Base-by-base conservation (phyloP, 2,113 vertebrate genomes). In the Ginglymostoma cirratum region DNA sequence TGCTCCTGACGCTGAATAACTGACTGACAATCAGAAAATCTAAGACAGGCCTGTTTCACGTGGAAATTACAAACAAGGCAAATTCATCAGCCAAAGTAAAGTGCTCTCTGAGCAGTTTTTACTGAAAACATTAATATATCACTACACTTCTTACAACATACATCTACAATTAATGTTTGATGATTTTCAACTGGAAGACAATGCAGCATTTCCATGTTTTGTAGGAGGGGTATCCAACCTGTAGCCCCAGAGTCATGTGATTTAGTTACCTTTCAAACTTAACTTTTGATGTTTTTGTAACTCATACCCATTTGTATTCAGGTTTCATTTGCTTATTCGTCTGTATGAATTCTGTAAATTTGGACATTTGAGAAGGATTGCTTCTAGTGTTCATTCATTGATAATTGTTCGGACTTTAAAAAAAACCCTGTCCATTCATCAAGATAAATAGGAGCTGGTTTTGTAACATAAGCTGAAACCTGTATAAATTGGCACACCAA, bases 1-100 rank as follows among this genome's bases (percentile, higher is more conserved):
- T 99, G 98, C 2, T 99, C 97, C 96, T 98, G 98, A 85, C 97
- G 97, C 96, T 99, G 98, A 96, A 98, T 97, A 96, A 98, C 97
- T 96, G 98, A 97, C 96, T 98, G 98, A 96, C 98, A 98, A 96
- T 98, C 98, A 94, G 98, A 97, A 97, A 99, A 98, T 96, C 98
- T 98, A 97, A 98, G 96, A 21, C 97, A 98, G 95, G 98, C 98
- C 98, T 99, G 97, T 34, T 96, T 76, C 34, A 70, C 27, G 97
- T n/a, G 70, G 38, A 86, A 95, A 69, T 45, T 42, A 95, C 4
- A 95, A 70, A 10, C 66, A 94, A 15, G 17, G 24, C 10, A 94
- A 94, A 94, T 30, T 94, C 42, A 94, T 94, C 38, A 70, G n/a
- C 12, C 66, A 27, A 69, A 15, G 69, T 72, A 15, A 45, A 42